phyloP scores from a whole-genome alignment of 1,140 invertebrate species.

The Mamestra configurata region DNA sequence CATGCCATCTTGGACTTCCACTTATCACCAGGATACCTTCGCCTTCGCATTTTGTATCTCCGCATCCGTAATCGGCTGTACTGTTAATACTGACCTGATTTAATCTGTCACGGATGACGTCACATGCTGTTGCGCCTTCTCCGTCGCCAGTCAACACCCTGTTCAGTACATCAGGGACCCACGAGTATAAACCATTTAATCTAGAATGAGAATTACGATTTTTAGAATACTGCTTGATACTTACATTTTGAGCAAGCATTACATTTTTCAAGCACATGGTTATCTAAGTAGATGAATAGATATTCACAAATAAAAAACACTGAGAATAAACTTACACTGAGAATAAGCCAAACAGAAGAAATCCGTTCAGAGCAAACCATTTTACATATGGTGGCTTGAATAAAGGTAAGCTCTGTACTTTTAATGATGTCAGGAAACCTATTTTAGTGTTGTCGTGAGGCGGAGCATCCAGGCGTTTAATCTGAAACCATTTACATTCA shows the following conservation, averaged over 20 bases:
- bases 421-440: constrained; percentile 70
- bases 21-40: too few species aligned
- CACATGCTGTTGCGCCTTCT: constrained; percentile 71
- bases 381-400: constrained; percentile 76
- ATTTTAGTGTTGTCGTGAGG: constrained; percentile 49
- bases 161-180: constrained; percentile 82
- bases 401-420: constrained; percentile 71
- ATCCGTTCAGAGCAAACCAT: constrained; percentile 77
- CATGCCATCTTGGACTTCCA: too few species aligned
- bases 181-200: constrained; percentile 79
- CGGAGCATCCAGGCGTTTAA: constrained; percentile 68
- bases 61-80: neutral
- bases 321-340: constrained; percentile 74
- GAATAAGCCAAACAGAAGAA: constrained; percentile 78
- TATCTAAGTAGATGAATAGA: too few species aligned
- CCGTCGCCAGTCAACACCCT: constrained; percentile 69
- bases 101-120: constrained; percentile 71
- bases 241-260: too few species aligned
- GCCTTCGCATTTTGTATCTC: too few species aligned
- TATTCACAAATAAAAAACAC: too few species aligned
- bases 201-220: constrained; percentile 61
- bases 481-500: constrained; percentile 62
- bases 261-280: too few species aligned
- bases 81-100: constrained; percentile 66
- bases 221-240: neutral